These are phyloP conservation scores for Trogon surrucura DNA, from an alignment of 2,113 vertebrate species.

Conservation along the genomic window DNA sequence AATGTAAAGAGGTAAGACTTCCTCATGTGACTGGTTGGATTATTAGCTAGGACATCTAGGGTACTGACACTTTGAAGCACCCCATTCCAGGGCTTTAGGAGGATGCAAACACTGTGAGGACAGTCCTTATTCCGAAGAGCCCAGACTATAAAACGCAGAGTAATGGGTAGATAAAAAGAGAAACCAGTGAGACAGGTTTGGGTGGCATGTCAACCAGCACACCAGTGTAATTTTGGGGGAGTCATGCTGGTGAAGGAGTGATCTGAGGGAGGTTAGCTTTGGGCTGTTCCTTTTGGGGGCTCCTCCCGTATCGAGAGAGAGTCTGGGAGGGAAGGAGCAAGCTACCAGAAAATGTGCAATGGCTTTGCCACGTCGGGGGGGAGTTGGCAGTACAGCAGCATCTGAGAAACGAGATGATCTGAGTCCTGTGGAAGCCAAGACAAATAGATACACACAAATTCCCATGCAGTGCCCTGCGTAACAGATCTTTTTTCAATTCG, in stretches of 20 bases:
- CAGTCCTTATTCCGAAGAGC: not conserved
- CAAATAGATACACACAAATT: not conserved
- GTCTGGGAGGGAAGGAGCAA: not conserved
- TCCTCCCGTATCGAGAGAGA: not conserved
- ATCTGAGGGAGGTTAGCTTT: not conserved
- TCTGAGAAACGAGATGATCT: not conserved
- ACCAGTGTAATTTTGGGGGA: not conserved
- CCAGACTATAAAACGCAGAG: not conserved
- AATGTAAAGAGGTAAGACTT: not conserved
- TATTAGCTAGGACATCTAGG: not conserved
- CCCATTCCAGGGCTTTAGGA: not conserved
- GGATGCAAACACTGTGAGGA: not conserved
- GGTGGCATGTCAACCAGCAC: not conserved
- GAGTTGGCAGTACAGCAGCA: not conserved
- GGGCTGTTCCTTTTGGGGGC: not conserved
- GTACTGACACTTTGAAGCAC: not conserved
- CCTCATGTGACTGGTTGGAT: not conserved
- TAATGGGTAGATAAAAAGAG: conserved; percentile 6
- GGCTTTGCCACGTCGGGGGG: not conserved
- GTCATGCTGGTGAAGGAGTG: not conserved
- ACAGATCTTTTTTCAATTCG: not conserved
- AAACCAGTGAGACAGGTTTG: conserved; percentile 60
- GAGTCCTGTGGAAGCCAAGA: not conserved
- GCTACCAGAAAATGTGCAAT: not conserved
- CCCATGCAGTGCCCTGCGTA: not conserved